Evolutionary conservation across 2,113 vertebrate species (phyloP).

Genomic region (Notothenia coriiceps): DNA sequence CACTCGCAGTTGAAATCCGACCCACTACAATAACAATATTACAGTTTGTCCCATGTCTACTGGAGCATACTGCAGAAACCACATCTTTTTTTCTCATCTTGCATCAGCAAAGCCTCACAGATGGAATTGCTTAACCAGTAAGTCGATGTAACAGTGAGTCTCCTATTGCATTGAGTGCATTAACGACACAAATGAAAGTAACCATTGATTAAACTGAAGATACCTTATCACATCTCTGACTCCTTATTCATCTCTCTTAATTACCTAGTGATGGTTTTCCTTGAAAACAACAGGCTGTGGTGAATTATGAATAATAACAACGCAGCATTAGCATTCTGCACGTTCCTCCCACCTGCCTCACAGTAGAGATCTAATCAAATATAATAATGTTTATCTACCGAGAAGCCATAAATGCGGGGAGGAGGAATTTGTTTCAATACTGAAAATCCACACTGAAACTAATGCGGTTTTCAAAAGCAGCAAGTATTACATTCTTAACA

Average conservation of each 20-base stretch:
- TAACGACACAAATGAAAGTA: conserved; percentile 38
- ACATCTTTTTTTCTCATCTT: background rate
- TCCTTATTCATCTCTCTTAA: conserved; percentile 49
- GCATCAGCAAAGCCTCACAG: conserved; percentile 3
- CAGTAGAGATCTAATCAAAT: conserved; percentile 46
- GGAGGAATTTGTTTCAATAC: background rate
- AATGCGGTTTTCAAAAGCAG: background rate
- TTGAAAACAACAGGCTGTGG: conserved; percentile 20
- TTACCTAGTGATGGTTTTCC: conserved; percentile 12
- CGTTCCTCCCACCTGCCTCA: conserved; percentile 7
- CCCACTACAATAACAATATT: background rate
- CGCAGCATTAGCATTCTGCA: conserved; percentile 29
- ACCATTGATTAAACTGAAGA: conserved; percentile 50
- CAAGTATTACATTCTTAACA: background rate
- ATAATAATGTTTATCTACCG: conserved; percentile 37
- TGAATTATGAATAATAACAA: conserved; percentile 49
- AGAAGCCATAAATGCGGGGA: background rate
- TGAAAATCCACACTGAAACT: background rate
- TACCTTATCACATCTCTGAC: conserved; percentile 35
- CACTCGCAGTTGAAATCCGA: background rate
- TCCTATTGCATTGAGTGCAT: background rate
- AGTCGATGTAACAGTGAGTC: background rate
- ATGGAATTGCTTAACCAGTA: background rate
- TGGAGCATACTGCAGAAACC: background rate
- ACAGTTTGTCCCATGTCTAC: conserved; percentile 1